These are phyloP conservation scores for Glyphotaelius pellucidus DNA, from an alignment of 2,888 invertebrate genomes.

Conservation along the genomic window DNA sequence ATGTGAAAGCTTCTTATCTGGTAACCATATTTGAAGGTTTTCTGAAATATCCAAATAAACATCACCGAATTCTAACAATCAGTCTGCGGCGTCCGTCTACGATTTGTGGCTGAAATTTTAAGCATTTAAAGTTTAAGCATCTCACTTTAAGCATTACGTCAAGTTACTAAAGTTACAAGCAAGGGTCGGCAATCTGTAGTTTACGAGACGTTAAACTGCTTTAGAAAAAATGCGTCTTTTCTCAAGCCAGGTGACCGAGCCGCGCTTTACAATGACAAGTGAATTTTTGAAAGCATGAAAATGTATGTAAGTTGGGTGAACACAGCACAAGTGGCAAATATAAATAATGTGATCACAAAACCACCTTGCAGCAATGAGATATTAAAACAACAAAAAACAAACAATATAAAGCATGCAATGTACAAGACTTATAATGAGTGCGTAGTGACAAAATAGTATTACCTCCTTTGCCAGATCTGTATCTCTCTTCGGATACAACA, in stretches of 20 bases:
- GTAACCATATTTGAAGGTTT: no score
- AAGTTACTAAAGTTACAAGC: background rate
- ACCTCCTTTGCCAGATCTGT: conserved; percentile 12
- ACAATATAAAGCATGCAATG: background rate
- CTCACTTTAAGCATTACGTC: background rate
- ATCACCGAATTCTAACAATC: background rate
- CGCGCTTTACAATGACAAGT: background rate
- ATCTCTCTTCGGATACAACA: conserved; percentile 16
- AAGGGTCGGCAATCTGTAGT: background rate
- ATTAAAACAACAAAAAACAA: background rate
- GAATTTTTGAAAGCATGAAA: background rate
- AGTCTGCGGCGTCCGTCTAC: background rate
- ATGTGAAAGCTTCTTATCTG: background rate
- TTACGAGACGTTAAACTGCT: background rate
- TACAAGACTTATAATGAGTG: background rate
- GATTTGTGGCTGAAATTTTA: background rate
- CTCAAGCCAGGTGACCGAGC: background rate
- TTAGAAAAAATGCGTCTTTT: background rate
- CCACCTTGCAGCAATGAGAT: background rate
- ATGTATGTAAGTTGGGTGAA: background rate
- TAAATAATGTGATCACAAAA: background rate
- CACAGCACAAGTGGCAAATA: background rate
- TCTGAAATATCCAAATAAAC: background rate
- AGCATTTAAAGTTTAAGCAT: no score
- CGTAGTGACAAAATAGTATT: background rate